Evolutionary conservation across 2,888 invertebrate species (phyloP), one percentile per base, ranked within the genome.

Genomic region (Heliothis peltigera): DNA sequence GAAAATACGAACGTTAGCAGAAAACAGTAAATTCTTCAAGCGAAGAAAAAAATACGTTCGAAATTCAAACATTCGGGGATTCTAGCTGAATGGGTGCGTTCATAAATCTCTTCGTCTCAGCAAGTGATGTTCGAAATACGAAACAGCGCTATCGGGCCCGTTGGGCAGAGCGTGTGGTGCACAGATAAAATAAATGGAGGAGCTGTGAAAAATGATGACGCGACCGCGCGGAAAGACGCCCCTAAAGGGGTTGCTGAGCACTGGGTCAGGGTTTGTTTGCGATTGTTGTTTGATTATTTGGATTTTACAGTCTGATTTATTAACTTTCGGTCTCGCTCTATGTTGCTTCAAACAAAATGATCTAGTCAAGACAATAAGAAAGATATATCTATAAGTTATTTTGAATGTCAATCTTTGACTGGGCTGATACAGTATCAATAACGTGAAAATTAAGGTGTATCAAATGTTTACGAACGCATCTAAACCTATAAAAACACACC

Each of bases 171-270:
- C 91, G 93, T 94, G 94, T 86, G 92, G 89, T 89, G 92, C 90
- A 85, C 92, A 92, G 94, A 95, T 95, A 95, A 95, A 94, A 94
- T 93, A 94, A 94, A 94, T 94, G 94, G 93, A 90, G 92, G 87
- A 89, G 85, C 90, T 83, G 91, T 95, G 94, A 94, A 94, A 95
- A 94, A 95, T 94, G 94, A 94, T 92, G 93, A 91, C 91, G 90
- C 90, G 91, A 76, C 90, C 88, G 90, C 87, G 92, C 87, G 93
- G 93, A 93, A 92, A 92, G 89, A 89, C 89, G 85, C 86, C 80
- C 85, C 86, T 85, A 89, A 91, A 90, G 91, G 91, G 92, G 90
- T 90, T 87, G 87, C 67, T 78, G 79, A 80, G 84, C 86, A 85
- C 86, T 89, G 86, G 92, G 92, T 92, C 91, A 88, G 87, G 84